Conservation (phyloP, 2,797 vertebrate genomes). For the Macroramphosus scolopax region DNA sequence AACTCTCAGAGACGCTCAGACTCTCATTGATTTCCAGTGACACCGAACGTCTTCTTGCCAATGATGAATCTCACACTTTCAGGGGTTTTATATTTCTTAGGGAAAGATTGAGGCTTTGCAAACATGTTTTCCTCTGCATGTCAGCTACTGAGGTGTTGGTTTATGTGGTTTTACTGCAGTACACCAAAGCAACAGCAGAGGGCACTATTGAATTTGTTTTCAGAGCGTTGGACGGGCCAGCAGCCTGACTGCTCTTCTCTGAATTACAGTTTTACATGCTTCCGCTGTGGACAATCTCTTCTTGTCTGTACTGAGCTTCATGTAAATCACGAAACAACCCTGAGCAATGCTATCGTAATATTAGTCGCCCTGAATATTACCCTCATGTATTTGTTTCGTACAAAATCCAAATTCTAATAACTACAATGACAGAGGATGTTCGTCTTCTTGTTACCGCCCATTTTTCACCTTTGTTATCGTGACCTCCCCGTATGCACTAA, state of each 20-base stretch:
- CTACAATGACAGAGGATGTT: slow-evolving; percentile 14
- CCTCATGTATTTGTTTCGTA: no score
- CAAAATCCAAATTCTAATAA: background rate
- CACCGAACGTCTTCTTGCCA: background rate
- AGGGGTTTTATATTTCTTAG: background rate
- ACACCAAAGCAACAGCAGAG: slow-evolving; percentile 52
- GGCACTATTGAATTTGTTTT: slow-evolving; percentile 69
- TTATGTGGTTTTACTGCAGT: slow-evolving; percentile 21
- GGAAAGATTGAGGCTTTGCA: background rate
- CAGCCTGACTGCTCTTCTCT: slow-evolving; percentile 7
- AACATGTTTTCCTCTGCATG: background rate
- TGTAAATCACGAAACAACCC: background rate
- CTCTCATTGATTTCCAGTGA: background rate
- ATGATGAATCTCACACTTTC: background rate
- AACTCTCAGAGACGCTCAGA: slow-evolving; percentile 14
- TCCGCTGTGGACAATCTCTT: background rate
- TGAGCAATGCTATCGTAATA: background rate
- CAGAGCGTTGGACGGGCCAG: background rate
- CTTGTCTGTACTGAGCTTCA: background rate
- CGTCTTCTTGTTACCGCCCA: slow-evolving; percentile 3
- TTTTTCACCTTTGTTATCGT: slow-evolving; percentile 57
- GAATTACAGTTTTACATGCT: slow-evolving; percentile 18
- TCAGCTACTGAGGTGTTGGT: background rate
- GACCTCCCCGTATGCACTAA: slow-evolving; percentile 61
- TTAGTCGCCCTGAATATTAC: no score